Conservation (phyloP, 2,888 invertebrate species). For the Trichogramma evanescens region DNA sequence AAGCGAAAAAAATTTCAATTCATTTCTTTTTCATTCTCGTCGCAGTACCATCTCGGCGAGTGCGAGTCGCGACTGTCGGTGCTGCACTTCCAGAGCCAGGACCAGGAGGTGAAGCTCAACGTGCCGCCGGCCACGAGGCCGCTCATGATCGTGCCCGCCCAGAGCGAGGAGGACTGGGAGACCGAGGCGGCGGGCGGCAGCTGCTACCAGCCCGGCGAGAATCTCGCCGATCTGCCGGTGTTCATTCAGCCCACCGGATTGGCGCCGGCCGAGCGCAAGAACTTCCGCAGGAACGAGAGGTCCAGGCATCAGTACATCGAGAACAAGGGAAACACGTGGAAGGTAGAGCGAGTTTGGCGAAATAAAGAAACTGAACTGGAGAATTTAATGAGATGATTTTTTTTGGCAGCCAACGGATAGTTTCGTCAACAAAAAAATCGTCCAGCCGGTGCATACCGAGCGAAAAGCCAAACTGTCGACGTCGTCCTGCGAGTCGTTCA, state of each 20-base stretch:
- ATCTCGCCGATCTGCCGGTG: constrained; percentile 16
- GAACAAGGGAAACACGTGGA: neutral
- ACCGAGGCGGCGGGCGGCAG: constrained; percentile 11
- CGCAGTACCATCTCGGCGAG: constrained; percentile 11
- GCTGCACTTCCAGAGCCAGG: neutral
- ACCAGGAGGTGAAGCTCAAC: neutral
- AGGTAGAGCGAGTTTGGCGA: neutral
- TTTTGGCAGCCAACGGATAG: too few relatives aligned
- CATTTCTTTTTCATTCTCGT: neutral
- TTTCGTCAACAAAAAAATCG: neutral
- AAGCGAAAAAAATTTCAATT: neutral
- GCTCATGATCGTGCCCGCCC: neutral
- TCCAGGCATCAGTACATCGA: constrained; percentile 16
- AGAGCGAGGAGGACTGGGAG: constrained; percentile 23
- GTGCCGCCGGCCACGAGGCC: neutral
- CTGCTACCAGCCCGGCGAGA: constrained; percentile 25
- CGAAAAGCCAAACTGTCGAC: neutral
- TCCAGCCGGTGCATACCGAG: too few relatives aligned
- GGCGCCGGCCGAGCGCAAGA: constrained; percentile 25
- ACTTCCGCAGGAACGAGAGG: constrained; percentile 22
- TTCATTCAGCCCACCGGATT: constrained; percentile 18
- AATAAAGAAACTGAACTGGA: too few relatives aligned
- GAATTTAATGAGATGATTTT: neutral
- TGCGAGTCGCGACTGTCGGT: constrained; percentile 12
- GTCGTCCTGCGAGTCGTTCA: too few relatives aligned